phyloP scores from a whole-genome alignment of 2,797 vertebrate species.

The Acropternis orthonyx region DNA sequence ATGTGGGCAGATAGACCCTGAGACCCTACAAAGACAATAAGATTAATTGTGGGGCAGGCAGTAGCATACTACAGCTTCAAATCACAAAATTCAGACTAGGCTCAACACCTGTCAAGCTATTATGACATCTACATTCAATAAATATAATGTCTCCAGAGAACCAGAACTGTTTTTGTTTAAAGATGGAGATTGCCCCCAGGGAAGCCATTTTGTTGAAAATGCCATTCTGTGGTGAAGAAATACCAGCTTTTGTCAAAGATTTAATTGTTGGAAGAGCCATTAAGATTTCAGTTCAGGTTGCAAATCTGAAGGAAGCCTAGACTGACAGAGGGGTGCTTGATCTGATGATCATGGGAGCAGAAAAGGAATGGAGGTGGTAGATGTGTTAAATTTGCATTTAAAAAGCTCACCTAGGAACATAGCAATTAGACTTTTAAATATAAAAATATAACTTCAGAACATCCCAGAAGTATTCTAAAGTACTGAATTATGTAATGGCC shows the following conservation, averaged over 20 bases:
- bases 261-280: slow-evolving; percentile 56
- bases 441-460: slow-evolving; percentile 58
- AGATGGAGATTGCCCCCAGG: slow-evolving; percentile 53
- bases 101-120: slow-evolving; percentile 57
- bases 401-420: slow-evolving; percentile 66
- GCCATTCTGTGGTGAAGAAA: slow-evolving; percentile 43
- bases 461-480: slow-evolving; percentile 56
- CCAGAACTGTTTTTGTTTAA: slow-evolving; percentile 58
- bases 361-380: slow-evolving; percentile 48
- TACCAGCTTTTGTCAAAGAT: slow-evolving; percentile 52
- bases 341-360: slow-evolving; percentile 57
- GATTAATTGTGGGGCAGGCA: slow-evolving; percentile 45
- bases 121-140: slow-evolving; percentile 54
- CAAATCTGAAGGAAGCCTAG: slow-evolving; percentile 57
- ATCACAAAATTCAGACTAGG: slow-evolving; percentile 31
- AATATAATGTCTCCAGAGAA: slow-evolving; percentile 59
- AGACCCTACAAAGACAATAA: slow-evolving; percentile 33
- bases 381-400: slow-evolving; percentile 65
- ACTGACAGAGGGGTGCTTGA: slow-evolving; percentile 52
- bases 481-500: slow-evolving; percentile 63
- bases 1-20: slow-evolving; percentile 45
- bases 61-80: slow-evolving; percentile 25
- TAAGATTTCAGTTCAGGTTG: slow-evolving; percentile 56
- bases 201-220: slow-evolving; percentile 48
- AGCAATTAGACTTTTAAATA: slow-evolving; percentile 66